Evolutionary conservation across 2,888 invertebrate genomes (phyloP).

Genomic region (Lasioglossum zephyrum): DNA sequence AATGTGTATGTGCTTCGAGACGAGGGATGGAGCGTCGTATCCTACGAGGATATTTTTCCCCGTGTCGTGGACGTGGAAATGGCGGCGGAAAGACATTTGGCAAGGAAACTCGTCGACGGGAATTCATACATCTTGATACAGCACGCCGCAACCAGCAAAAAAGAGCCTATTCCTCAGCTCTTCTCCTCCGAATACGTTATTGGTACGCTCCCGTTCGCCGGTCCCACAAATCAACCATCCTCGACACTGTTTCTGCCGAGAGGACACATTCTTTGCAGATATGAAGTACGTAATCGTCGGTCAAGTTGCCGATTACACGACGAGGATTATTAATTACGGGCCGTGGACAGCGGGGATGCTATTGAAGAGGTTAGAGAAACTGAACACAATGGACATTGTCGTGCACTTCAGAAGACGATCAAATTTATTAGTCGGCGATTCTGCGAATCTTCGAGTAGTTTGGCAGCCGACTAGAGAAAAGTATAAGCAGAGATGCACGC

Average conservation of each 20-base stretch:
- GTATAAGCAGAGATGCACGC: constrained; percentile 84
- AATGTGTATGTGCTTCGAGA: constrained; percentile 41
- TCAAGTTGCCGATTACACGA: constrained; percentile 84
- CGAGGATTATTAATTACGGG: constrained; percentile 86
- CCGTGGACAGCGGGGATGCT: constrained; percentile 85
- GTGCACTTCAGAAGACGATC: constrained; percentile 81
- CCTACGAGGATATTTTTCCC: constrained; percentile 85
- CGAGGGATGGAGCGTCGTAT: constrained; percentile 80
- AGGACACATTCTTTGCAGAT: constrained; percentile 77
- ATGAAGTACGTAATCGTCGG: constrained; percentile 86
- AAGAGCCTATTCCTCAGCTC: constrained; percentile 85
- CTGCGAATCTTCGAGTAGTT: constrained; percentile 85
- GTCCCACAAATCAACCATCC: neutral
- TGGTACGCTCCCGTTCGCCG: constrained; percentile 60
- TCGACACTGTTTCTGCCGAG: constrained; percentile 5
- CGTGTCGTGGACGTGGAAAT: constrained; percentile 87
- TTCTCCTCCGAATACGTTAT: constrained; percentile 84
- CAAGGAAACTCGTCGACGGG: constrained; percentile 84
- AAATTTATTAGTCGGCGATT: constrained; percentile 85
- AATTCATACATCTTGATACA: constrained; percentile 83
- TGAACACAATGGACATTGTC: constrained; percentile 76
- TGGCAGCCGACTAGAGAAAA: constrained; percentile 85
- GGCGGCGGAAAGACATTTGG: constrained; percentile 86
- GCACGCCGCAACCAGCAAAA: constrained; percentile 67
- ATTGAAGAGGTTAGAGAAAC: constrained; percentile 75